phyloP scores from a whole-genome alignment of 2,888 invertebrate species.

The Caenorhabditis doughertyi region DNA sequence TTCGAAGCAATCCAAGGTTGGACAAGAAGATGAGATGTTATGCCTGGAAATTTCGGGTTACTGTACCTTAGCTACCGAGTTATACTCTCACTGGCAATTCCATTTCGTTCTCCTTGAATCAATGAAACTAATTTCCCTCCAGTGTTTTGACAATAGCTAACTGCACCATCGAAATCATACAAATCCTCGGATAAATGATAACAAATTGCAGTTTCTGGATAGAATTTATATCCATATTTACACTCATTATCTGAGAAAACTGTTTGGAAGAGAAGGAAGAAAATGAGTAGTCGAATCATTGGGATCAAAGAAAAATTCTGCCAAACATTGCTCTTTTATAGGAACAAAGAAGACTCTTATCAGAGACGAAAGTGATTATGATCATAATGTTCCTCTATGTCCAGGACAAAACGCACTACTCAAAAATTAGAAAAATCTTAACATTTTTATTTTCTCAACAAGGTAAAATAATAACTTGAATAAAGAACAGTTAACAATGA shows the following conservation, averaged over 20 bases:
- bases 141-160: slow-evolving; percentile 21
- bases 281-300: neutral
- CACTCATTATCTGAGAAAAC: slow-evolving; percentile 34
- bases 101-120: slow-evolving; percentile 38
- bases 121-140: slow-evolving; percentile 35
- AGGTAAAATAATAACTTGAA: neutral
- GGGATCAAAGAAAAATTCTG: neutral
- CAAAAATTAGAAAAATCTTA: neutral
- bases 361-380: slow-evolving; percentile 15
- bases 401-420: too few species aligned
- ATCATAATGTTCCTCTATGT: neutral
- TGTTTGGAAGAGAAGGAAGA: neutral
- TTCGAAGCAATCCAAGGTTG: slow-evolving; percentile 46
- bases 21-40: slow-evolving; percentile 28
- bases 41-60: slow-evolving; percentile 4
- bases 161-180: slow-evolving; percentile 44
- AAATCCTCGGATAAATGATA: slow-evolving; percentile 41
- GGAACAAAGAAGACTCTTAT: slow-evolving; percentile 43
- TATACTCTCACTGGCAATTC: slow-evolving; percentile 29
- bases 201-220: slow-evolving; percentile 47
- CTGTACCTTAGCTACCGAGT: neutral
- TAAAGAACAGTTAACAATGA: slow-evolving; percentile 11
- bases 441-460: neutral
- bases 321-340: slow-evolving; percentile 16
- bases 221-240: slow-evolving; percentile 29